Evolutionary conservation across 2,113 vertebrate genomes (phyloP), one percentile per base, ranked within the genome.

Genomic region (Anhinga rufa): DNA sequence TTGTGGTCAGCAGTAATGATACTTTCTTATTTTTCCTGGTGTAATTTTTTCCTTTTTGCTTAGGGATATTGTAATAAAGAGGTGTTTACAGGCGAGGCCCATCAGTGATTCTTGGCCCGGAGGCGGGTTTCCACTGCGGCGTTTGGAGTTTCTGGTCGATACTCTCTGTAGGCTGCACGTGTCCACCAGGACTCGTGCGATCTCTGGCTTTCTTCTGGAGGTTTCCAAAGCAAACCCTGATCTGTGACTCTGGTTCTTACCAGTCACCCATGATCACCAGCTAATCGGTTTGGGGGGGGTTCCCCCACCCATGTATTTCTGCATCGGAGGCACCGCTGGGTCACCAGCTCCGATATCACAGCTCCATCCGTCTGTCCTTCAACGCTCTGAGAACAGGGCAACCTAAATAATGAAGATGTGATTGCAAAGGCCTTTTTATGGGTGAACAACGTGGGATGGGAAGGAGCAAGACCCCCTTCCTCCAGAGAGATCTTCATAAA

Each of bases 291-390:
- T 44, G 14, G 6, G 17, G n/a, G 44, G 40, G 4, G 18, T 9
- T 46, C 60, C 13, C 31, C 38, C 12, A 40, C 17, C n/a, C 28
- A 5, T 1, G 12, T 20, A 11, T 24, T 17, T 57, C 40, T 9
- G 9, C 3, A 0, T 8, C 12, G 46, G 49, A 44, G 48, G 20
- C 24, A 5, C n/a, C 0, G 0, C 0, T 5, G 64, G 20, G 14
- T 62, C 54, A 49, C 74, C 2, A 6, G 8, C 38, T 25, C 40
- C 48, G 20, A 5, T 7, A n/a, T 12, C 51, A 9, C 54, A 34
- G 46, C 68, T 51, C 88, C 40, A 13, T 18, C 34, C 76, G 15
- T 8, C 38, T 36, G 20, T 34, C 8, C 31, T 32, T 44, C 3
- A 1, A 48, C 6, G 20, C 46, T 60, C 80, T 5, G 14, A 49